Base-by-base conservation (phyloP, 2,888 invertebrate genomes). In the Trachelus iudaicus region DNA sequence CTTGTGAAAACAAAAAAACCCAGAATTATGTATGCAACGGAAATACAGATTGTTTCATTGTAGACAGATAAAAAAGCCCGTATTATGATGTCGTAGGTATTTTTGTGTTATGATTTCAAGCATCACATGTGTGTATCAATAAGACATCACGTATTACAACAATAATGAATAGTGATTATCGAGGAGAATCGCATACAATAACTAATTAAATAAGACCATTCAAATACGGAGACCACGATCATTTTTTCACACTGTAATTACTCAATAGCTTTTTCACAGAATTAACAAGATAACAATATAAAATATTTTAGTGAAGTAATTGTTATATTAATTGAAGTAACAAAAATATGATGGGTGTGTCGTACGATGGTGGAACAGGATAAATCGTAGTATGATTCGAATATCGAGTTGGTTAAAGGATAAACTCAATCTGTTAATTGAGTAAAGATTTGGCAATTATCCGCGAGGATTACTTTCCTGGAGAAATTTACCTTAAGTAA, bases 261-360 rank as follows among this genome's bases (percentile, higher is more conserved):
- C 85, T 85, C 83, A 84, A 87, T 91, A 91, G 89, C 88, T 91
- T 91, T 91, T 91, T 87, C 89, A 90, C 88, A 81, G 81, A 86
- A 84, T 86, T 84, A 85, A 84, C 79, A 82, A 80, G 68, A 80
- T 74, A 79, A 82, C 69, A 77, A 73, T 34, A 73, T 71, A 77
- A 75, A 78, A n/a, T 75, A 80, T 79, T 76, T 82, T 79, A 80
- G 79, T 80, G 82, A 81, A 81, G 81, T 81, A 81, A 82, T 81
- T 80, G 33, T 56, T 34, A 33, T 69, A 83, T 83, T 83, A 73
- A 83, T 79, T 81, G 76, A 84, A 74, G n/a, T 75, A 75, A 71
- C 76, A 79, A 40, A 78, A 75, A 40, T 71, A 23, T 75, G 73
- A 73, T 37, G 37, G 35, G 37, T 34, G 35, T 34, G 30, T 74